Evolutionary conservation across 2,888 invertebrate genomes (phyloP).

Genomic region (Lycocerus yunnanus): DNA sequence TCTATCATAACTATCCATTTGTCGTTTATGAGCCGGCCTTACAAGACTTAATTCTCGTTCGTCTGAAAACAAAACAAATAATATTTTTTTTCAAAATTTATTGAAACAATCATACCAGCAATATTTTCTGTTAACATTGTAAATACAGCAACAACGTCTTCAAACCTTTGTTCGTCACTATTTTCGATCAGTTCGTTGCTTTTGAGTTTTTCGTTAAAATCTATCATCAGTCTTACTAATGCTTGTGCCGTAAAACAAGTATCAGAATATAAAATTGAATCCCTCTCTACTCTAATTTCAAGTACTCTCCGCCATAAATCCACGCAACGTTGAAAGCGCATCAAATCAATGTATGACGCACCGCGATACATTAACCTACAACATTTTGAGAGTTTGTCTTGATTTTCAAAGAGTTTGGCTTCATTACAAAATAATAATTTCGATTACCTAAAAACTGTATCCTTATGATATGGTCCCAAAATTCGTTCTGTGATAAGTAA

Average conservation of each 20-base stretch:
- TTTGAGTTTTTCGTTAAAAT: constrained; percentile 65
- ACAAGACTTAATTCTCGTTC: constrained; percentile 58
- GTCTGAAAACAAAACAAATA: constrained; percentile 51
- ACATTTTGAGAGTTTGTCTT: background rate
- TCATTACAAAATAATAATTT: background rate
- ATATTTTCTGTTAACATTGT: constrained; percentile 69
- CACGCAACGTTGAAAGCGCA: constrained; percentile 81
- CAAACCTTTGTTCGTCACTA: constrained; percentile 63
- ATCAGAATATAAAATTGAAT: constrained; percentile 77
- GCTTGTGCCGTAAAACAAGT: constrained; percentile 88
- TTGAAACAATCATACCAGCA: constrained; percentile 47
- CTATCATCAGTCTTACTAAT: constrained; percentile 81
- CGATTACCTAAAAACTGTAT: constrained; percentile 72
- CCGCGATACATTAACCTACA: constrained; percentile 61
- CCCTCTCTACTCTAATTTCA: constrained; percentile 77
- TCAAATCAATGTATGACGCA: constrained; percentile 73
- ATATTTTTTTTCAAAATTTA: background rate
- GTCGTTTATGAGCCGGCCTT: constrained; percentile 75
- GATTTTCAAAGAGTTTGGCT: background rate
- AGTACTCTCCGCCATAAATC: constrained; percentile 86
- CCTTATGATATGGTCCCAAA: constrained; percentile 83
- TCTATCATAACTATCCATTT: constrained; percentile 82
- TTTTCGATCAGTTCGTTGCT: constrained; percentile 58
- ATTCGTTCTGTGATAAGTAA: constrained; percentile 87
- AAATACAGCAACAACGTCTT: constrained; percentile 74